phyloP scores from a whole-genome alignment of 2,797 vertebrate genomes.

The Chiloscyllium punctatum region DNA sequence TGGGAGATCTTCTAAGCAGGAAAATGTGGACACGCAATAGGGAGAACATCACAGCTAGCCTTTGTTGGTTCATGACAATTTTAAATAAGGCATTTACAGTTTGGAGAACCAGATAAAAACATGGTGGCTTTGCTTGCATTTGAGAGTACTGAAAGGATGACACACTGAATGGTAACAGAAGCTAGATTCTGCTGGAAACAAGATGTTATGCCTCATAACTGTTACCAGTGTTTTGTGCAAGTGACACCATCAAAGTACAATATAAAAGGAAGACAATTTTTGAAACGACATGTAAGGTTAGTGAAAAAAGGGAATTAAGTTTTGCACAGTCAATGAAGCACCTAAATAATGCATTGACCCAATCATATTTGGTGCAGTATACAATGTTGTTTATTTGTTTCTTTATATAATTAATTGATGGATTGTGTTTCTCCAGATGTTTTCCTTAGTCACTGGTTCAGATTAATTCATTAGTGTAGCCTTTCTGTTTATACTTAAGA shows the following conservation, averaged over 20 bases:
- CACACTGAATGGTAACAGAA: not conserved
- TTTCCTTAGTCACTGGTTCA: not conserved
- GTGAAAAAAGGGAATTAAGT: not conserved
- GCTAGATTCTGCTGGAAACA: not conserved
- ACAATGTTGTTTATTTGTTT: not conserved
- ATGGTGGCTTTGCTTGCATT: not conserved
- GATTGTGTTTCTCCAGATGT: not conserved
- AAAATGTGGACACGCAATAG: too few species aligned
- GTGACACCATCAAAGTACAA: not conserved
- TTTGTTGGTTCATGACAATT: not conserved
- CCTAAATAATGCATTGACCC: not conserved
- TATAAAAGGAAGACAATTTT: not conserved
- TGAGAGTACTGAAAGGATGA: not conserved
- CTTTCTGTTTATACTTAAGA: not conserved
- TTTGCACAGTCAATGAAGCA: not conserved
- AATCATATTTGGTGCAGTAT: not conserved
- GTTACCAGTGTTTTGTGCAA: not conserved
- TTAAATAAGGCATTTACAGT: not conserved
- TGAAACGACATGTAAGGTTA: not conserved
- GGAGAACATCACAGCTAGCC: not conserved
- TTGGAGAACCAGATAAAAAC: not conserved
- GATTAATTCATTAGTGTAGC: not conserved
- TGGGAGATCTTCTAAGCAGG: too few species aligned
- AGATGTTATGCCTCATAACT: not conserved
- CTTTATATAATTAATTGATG: not conserved